Conservation (phyloP, 2,888 invertebrate species). For the Ditula angustiorana region DNA sequence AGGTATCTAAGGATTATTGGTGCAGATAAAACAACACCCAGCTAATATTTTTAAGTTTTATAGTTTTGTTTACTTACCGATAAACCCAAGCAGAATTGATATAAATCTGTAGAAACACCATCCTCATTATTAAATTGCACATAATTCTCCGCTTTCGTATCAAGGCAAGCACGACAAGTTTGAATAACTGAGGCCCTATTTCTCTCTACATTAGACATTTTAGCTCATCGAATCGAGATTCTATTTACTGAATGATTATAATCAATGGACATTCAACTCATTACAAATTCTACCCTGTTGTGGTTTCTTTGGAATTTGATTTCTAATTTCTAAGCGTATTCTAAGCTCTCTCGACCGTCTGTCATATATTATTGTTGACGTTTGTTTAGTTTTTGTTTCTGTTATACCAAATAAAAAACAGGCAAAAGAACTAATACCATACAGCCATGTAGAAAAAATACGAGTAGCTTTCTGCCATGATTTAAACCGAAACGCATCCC, state of each 20-base stretch:
- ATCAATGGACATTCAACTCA: not conserved
- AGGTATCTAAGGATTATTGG: too few relatives aligned
- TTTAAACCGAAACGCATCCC: too few relatives aligned
- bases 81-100: slow-evolving; percentile 59
- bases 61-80: slow-evolving; percentile 49
- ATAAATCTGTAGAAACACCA: slow-evolving; percentile 51
- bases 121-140: slow-evolving; percentile 45
- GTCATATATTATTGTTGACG: too few relatives aligned
- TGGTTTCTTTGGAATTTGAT: too few relatives aligned
- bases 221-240: not conserved
- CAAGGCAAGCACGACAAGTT: slow-evolving; percentile 59
- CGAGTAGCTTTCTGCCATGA: too few relatives aligned
- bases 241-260: not conserved
- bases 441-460: too few relatives aligned
- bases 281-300: not conserved
- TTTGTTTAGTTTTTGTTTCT: too few relatives aligned
- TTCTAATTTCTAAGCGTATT: too few relatives aligned
- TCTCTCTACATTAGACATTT: slow-evolving; percentile 18
- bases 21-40: not conserved
- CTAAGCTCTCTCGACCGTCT: too few relatives aligned
- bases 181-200: slow-evolving; percentile 33
- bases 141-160: slow-evolving; percentile 44
- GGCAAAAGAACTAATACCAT: too few relatives aligned
- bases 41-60: not conserved
- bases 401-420: too few relatives aligned